These are phyloP conservation scores for Manduca sexta DNA, from an alignment of 1,140 invertebrate species.

Conservation along the genomic window DNA sequence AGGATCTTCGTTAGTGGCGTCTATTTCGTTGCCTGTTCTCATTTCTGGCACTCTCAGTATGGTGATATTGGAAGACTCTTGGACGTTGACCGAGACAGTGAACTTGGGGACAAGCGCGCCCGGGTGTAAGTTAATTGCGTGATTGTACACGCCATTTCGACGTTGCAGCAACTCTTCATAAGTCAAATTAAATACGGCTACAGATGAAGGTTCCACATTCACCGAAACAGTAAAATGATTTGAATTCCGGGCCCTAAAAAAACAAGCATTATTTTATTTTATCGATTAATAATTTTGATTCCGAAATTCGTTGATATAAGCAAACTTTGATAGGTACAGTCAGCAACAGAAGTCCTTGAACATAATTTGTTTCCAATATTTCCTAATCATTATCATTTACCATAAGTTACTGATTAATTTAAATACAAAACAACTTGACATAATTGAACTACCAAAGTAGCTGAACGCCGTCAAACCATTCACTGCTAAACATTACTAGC, in stretches of 20 bases:
- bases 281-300: neutral
- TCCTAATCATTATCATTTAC: too few species aligned
- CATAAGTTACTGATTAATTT: too few species aligned
- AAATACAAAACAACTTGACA: too few species aligned
- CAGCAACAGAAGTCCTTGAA: too few species aligned
- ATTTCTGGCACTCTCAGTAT: conserved; percentile 74
- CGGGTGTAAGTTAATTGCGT: conserved; percentile 77
- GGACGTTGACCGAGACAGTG: conserved; percentile 74
- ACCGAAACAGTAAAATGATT: conserved; percentile 77
- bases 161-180: conserved; percentile 78
- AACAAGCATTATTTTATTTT: too few species aligned
- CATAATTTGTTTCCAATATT: too few species aligned
- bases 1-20: conserved; percentile 62
- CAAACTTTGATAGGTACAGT: too few species aligned
- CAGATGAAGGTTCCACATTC: conserved; percentile 75
- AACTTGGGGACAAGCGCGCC: conserved; percentile 74
- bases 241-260: conserved; percentile 75
- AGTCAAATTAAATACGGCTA: conserved; percentile 77
- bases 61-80: conserved; percentile 74
- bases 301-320: too few species aligned
- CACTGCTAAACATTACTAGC: too few species aligned
- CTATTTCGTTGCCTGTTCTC: conserved; percentile 75
- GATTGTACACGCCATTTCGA: conserved; percentile 75
- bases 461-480: too few species aligned
- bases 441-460: too few species aligned